Percentiles rank a stretch among this genome's conserved stretches.
Conservation (phyloP, 2,888 invertebrate genomes). For the Neoascia interrupta region DNA sequence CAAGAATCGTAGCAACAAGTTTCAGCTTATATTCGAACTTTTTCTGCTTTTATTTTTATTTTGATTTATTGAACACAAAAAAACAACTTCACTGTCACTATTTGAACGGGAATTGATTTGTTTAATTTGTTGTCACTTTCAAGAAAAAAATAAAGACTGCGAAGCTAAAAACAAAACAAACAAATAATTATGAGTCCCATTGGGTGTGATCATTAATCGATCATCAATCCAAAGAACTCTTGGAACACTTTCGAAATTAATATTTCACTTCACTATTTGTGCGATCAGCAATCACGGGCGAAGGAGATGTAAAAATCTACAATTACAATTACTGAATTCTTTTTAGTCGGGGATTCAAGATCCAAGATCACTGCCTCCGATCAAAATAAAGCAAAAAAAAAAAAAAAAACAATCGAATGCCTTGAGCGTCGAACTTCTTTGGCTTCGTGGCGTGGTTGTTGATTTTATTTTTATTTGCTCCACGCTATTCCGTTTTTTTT, state of each 20-base stretch:
- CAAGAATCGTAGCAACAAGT: no score
- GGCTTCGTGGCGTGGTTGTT: constrained; percentile 1
- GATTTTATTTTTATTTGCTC: constrained; percentile 16
- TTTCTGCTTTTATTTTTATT: no score
- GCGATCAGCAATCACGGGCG: constrained; percentile 4
- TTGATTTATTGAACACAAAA: no score
- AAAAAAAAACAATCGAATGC: constrained; percentile 33
- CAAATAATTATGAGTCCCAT: not conserved
- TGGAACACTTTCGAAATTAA: not conserved
- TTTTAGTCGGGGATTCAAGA: constrained; percentile 28
- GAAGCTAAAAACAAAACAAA: constrained; percentile 12
- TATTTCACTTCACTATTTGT: constrained; percentile 10
- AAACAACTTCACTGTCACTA: constrained; percentile 7
- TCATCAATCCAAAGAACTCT: not conserved
- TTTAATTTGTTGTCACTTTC: not conserved
- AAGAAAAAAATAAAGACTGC: no score
- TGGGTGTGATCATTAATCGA: not conserved
- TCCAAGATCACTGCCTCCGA: constrained; percentile 66
- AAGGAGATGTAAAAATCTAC: constrained; percentile 11
- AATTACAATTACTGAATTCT: constrained; percentile 30
- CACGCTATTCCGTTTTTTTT: constrained; percentile 29
- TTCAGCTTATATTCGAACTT: no score
- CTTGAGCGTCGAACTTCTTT: constrained; percentile 37
- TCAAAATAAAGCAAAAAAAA: constrained; percentile 46
- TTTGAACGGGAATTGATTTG: constrained; percentile 1